Conservation (phyloP, 2,888 invertebrate genomes). For the Anagyrus pseudococci region DNA sequence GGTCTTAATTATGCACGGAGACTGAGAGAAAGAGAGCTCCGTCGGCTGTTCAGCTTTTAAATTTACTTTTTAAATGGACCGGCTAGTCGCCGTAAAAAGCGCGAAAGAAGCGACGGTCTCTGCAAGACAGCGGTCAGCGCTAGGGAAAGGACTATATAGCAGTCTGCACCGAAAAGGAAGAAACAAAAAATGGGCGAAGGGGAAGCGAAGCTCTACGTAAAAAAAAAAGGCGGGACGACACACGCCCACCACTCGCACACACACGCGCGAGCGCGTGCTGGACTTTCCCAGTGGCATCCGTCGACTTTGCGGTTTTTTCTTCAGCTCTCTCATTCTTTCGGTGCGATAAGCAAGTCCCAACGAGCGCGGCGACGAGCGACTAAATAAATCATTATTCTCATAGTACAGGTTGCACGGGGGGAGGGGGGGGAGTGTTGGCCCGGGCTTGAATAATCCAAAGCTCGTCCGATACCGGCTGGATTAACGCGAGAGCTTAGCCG, state of each 20-base stretch:
- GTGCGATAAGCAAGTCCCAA: conserved; percentile 12
- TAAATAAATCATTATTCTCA: conserved; percentile 51
- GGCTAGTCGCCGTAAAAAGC: conserved; percentile 4
- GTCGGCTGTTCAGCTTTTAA: conserved; percentile 8
- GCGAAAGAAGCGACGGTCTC: conserved; percentile 1
- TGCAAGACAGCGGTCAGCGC: neutral
- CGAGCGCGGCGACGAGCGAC: conserved; percentile 10
- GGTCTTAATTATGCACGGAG: conserved; percentile 15
- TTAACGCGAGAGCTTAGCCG: conserved; percentile 46
- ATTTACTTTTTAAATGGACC: conserved; percentile 20
- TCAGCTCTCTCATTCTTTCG: neutral
- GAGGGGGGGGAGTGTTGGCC: conserved; percentile 34
- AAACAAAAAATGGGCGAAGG: neutral
- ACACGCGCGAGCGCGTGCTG: no score
- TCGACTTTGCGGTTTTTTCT: conserved; percentile 14
- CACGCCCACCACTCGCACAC: no score
- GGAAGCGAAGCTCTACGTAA: neutral
- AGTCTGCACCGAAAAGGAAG: neutral
- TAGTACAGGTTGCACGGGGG: conserved; percentile 9
- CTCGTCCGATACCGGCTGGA: conserved; percentile 39
- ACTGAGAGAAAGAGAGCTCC: no score
- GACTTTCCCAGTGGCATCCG: conserved; percentile 1
- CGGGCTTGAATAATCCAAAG: conserved; percentile 49
- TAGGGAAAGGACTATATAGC: no score
- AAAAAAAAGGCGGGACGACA: neutral